phyloP scores from a whole-genome alignment of 2,888 invertebrate genomes.

The Ophion slaviceki region DNA sequence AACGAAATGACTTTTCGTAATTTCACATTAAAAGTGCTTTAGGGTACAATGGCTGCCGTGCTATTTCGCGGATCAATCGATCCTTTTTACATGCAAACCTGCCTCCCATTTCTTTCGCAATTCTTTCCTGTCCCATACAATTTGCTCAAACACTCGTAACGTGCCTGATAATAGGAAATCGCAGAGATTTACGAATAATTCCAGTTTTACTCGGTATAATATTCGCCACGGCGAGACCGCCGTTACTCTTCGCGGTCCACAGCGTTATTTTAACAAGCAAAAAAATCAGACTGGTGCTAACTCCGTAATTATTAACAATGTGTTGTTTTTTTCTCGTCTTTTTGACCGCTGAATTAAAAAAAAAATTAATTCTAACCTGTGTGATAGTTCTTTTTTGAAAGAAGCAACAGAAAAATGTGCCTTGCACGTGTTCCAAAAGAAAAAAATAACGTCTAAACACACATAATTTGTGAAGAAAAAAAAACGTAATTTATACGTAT shows the following conservation, averaged over 20 bases:
- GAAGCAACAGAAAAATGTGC: slow-evolving; percentile 77
- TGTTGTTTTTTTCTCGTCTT: slow-evolving; percentile 71
- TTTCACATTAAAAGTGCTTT: not conserved
- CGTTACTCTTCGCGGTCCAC: slow-evolving; percentile 19
- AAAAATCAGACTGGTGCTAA: slow-evolving; percentile 58
- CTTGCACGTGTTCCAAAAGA: slow-evolving; percentile 80
- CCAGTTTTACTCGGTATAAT: slow-evolving; percentile 22
- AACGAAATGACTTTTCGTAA: not conserved
- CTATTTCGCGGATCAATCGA: no score
- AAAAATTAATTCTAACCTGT: slow-evolving; percentile 75
- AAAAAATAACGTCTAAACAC: slow-evolving; percentile 3
- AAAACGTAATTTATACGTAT: not conserved
- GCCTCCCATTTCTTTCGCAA: not conserved
- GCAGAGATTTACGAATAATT: slow-evolving; percentile 26
- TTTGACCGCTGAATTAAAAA: slow-evolving; percentile 67
- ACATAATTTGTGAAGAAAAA: slow-evolving; percentile 4
- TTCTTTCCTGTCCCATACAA: slow-evolving; percentile 19
- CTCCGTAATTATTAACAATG: slow-evolving; percentile 73
- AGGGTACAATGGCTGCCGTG: not conserved
- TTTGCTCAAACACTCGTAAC: slow-evolving; percentile 56
- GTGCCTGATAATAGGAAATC: slow-evolving; percentile 40
- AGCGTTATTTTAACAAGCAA: slow-evolving; percentile 39
- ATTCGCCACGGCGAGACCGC: slow-evolving; percentile 17
- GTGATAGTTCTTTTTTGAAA: slow-evolving; percentile 74
- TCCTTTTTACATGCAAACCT: not conserved